Conservation (phyloP, 2,888 invertebrate genomes). For the Linyphia triangularis region DNA sequence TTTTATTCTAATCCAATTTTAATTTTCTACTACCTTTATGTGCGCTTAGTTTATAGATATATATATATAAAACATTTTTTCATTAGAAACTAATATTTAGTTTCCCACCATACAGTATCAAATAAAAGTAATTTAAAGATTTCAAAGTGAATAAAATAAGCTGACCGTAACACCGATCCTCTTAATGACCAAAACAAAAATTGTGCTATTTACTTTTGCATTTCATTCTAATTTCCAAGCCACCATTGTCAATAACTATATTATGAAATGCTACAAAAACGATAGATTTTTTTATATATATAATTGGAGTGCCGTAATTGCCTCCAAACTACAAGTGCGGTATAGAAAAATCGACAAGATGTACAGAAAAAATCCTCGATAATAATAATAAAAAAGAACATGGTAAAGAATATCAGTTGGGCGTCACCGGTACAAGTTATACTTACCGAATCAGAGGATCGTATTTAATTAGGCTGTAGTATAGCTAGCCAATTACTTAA, state of each 20-base stretch:
- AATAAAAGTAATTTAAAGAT: too few relatives aligned
- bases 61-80: too few relatives aligned
- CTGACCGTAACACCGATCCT: too few relatives aligned
- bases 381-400: background rate
- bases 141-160: too few relatives aligned
- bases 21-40: too few relatives aligned
- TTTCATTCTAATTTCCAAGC: background rate
- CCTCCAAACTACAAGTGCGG: background rate
- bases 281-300: background rate
- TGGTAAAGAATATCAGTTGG: conserved; percentile 12
- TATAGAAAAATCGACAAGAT: background rate
- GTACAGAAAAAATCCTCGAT: background rate
- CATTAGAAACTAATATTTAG: too few relatives aligned
- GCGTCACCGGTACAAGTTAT: conserved; percentile 61
- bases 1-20: too few relatives aligned
- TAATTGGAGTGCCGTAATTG: background rate
- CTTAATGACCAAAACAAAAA: too few relatives aligned
- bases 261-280: background rate
- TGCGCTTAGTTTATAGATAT: too few relatives aligned
- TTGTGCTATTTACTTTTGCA: too few relatives aligned
- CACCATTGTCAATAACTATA: background rate
- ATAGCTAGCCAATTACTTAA: conserved; percentile 72
- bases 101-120: too few relatives aligned
- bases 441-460: conserved; percentile 71
- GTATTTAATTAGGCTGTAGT: conserved; percentile 72